Conservation (phyloP, 1,140 invertebrate genomes). For the Listronotus oregonensis region DNA sequence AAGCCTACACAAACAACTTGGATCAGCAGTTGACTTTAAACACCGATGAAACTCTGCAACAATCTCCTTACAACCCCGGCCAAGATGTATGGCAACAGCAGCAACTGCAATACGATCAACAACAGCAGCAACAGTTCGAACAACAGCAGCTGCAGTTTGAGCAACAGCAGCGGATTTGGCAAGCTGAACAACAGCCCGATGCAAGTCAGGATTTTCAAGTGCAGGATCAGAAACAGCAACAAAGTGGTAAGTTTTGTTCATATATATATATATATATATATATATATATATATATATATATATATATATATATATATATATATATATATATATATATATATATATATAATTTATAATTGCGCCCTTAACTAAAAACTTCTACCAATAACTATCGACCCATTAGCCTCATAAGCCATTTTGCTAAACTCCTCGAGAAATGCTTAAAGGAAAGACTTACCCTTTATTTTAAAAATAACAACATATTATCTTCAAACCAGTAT, state of each 20-base stretch:
- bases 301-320: too few relatives aligned
- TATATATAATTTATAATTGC: too few relatives aligned
- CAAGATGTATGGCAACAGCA: conserved; percentile 44
- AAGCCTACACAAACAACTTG: conserved; percentile 11
- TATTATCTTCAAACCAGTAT: too few relatives aligned
- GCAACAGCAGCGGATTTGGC: conserved; percentile 9
- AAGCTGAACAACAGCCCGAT: conserved; percentile 13
- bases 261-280: background rate
- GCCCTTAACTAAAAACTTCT: too few relatives aligned
- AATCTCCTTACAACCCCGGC: conserved; percentile 1
- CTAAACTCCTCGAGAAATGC: too few relatives aligned
- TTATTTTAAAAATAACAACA: too few relatives aligned
- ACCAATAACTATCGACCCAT: too few relatives aligned
- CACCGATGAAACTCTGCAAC: conserved; percentile 19
- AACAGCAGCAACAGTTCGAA: conserved; percentile 51
- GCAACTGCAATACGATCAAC: conserved; percentile 46
- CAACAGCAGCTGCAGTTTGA: conserved; percentile 35
- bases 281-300: too few relatives aligned
- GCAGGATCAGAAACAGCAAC: conserved; percentile 10
- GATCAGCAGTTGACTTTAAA: conserved; percentile 9
- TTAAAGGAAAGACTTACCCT: too few relatives aligned
- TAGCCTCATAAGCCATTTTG: too few relatives aligned
- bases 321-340: too few relatives aligned
- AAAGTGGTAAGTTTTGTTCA: conserved; percentile 12
- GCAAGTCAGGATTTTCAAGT: conserved; percentile 6